Conservation (phyloP, 2,888 invertebrate genomes). For the Tigriopus californicus region DNA sequence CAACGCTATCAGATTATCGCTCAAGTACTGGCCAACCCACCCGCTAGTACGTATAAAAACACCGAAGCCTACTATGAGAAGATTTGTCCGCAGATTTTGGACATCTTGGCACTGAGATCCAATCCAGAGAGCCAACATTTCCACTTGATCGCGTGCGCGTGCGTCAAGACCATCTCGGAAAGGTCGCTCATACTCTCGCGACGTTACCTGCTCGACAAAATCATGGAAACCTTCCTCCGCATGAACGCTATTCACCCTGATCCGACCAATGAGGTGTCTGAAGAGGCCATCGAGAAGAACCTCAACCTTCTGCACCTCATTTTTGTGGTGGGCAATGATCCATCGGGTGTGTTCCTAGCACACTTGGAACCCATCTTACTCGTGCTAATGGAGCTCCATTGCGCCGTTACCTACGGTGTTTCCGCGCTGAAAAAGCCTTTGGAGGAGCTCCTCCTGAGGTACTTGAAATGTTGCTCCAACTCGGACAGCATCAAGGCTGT, state of each 20-base stretch:
- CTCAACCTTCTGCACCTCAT: neutral
- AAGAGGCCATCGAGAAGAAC: neutral
- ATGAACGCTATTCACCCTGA: neutral
- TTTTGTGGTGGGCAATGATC: conserved; percentile 8
- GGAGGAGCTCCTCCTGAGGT: neutral
- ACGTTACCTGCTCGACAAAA: conserved; percentile 27
- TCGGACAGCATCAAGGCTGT: neutral
- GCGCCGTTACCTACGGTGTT: neutral
- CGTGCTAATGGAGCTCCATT: conserved; percentile 5
- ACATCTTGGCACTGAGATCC: conserved; percentile 13
- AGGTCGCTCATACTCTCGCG: conserved; percentile 31
- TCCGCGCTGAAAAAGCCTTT: conserved; percentile 7
- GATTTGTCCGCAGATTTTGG: conserved; percentile 10
- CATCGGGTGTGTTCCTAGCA: neutral
- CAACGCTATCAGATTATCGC: conserved; percentile 5
- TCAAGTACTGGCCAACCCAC: conserved; percentile 5
- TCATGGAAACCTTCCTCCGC: conserved; percentile 23
- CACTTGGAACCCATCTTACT: conserved; percentile 5
- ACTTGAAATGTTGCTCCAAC: neutral
- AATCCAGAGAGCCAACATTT: conserved; percentile 1
- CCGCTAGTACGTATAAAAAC: neutral
- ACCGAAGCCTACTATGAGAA: conserved; percentile 8
- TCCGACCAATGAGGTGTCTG: neutral
- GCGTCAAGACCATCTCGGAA: conserved; percentile 35
- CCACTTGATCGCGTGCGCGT: conserved; percentile 22